These are phyloP conservation scores for Paracentrotus lividus DNA, from an alignment of 53 echinoderm and acorn worm genomes.

Conservation along the genomic window DNA sequence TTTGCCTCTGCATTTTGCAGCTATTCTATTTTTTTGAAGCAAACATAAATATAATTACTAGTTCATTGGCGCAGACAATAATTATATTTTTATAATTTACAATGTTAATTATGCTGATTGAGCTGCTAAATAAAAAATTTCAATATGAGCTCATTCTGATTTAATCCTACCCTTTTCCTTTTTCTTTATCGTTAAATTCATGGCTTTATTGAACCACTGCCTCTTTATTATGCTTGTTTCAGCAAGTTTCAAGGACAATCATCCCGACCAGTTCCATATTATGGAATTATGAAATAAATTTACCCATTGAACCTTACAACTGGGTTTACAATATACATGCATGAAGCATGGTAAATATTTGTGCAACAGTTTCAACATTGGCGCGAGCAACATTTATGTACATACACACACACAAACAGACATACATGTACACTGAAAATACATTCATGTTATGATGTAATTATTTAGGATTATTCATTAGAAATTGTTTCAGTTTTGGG, in stretches of 20 bases:
- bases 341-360: conserved; percentile 19
- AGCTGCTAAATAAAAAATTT: background rate
- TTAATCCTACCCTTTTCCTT: background rate
- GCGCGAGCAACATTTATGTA: background rate
- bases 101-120: no score
- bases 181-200: background rate
- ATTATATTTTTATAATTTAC: no score
- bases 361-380: conserved; percentile 6
- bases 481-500: background rate
- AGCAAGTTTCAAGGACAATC: no score
- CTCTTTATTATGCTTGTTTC: no score
- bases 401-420: conserved; percentile 23
- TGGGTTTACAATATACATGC: background rate
- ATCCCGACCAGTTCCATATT: no score
- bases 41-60: background rate
- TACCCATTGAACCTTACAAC: background rate
- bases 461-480: background rate
- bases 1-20: background rate
- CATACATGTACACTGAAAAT: background rate
- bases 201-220: background rate
- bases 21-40: background rate
- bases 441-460: background rate
- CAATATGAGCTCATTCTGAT: background rate
- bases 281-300: no score
- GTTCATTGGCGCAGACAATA: background rate